phyloP scores from a whole-genome alignment of 2,888 invertebrate genomes.

The Chironomus tentans region DNA sequence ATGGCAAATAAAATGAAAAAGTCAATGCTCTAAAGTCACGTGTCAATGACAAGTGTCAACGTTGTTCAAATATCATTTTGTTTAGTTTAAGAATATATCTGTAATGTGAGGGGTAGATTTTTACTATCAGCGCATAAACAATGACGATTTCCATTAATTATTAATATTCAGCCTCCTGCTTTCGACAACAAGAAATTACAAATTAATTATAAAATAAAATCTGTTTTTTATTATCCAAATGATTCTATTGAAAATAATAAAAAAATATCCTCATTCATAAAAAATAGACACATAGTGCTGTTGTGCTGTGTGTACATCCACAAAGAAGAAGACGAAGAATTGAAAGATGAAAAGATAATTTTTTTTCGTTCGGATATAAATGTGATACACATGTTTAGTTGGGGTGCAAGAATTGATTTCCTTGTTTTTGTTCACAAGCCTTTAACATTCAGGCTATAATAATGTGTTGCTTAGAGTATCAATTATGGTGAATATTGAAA shows the following conservation, averaged over 20 bases:
- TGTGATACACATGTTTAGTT: neutral
- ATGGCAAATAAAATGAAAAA: conserved; percentile 13
- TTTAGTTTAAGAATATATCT: neutral
- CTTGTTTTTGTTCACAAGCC: neutral
- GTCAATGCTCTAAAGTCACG: conserved; percentile 23
- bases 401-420: neutral
- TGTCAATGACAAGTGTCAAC: conserved; percentile 24
- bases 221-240: conserved; percentile 26
- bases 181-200: conserved; percentile 20
- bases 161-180: conserved; percentile 18
- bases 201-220: conserved; percentile 25
- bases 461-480: neutral
- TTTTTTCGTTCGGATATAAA: neutral
- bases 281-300: no score
- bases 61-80: conserved; percentile 22
- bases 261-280: neutral
- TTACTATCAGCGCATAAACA: neutral
- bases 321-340: neutral
- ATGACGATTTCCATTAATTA: conserved; percentile 24
- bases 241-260: neutral
- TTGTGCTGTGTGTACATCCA: neutral
- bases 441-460: neutral
- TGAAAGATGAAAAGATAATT: neutral
- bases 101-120: neutral
- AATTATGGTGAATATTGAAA: conserved; percentile 7